Evolutionary conservation across 2,113 vertebrate genomes (phyloP).

Genomic region (Oceanodroma tethys): DNA sequence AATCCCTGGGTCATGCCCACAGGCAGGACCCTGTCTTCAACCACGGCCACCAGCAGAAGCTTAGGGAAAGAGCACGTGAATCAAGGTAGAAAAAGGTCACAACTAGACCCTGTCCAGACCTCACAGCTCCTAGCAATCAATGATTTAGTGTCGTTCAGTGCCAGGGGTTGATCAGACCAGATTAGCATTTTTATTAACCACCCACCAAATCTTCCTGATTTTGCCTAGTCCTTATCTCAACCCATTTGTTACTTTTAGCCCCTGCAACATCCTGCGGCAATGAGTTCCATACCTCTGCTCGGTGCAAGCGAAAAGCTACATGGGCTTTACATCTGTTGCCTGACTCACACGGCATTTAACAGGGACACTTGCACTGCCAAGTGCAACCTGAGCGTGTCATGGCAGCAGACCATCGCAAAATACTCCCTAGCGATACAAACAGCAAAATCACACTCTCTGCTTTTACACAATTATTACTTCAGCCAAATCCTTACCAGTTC

Average conservation of each 20-base stretch:
- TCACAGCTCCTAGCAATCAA: background rate
- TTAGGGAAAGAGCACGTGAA: background rate
- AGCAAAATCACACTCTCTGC: background rate
- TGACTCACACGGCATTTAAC: background rate
- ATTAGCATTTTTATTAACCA: background rate
- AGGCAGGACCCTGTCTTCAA: background rate
- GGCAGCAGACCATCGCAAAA: background rate
- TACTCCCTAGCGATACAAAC: background rate
- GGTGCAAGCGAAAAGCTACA: background rate
- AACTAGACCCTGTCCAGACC: background rate
- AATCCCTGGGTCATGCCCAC: background rate
- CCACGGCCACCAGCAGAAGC: background rate
- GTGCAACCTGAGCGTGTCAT: background rate
- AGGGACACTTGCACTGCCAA: background rate
- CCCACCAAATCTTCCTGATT: background rate
- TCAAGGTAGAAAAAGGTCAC: background rate
- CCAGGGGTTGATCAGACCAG: background rate
- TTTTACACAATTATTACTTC: background rate
- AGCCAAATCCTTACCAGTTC: background rate
- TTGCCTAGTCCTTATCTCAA: background rate
- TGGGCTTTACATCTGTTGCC: background rate
- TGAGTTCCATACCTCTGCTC: background rate
- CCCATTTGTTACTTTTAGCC: background rate
- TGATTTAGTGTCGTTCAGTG: background rate
- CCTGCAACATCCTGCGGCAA: background rate